phyloP scores from a whole-genome alignment of 1,140 invertebrate species.

The Sesamia nonagrioides region DNA sequence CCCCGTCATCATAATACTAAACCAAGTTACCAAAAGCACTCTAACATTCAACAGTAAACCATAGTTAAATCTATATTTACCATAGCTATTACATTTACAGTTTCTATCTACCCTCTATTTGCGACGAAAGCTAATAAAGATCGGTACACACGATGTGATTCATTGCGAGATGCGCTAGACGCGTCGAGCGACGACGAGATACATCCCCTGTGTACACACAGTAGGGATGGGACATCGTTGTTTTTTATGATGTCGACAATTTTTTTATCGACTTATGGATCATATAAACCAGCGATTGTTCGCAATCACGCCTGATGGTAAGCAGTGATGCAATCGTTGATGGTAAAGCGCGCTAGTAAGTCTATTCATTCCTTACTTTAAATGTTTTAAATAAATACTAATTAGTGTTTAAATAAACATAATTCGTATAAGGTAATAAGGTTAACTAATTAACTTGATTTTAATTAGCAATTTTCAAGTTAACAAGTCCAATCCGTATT shows the following conservation, averaged over 20 bases:
- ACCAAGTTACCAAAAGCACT: background rate
- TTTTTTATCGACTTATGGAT: too few species aligned
- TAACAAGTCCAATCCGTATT: too few species aligned
- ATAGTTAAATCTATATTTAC: conserved; percentile 17
- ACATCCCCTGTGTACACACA: conserved; percentile 34
- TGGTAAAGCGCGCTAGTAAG: too few species aligned
- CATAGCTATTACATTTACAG: background rate
- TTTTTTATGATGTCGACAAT: background rate
- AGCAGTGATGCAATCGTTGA: too few species aligned
- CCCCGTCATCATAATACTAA: background rate
- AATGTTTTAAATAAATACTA: too few species aligned
- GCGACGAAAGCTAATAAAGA: conserved; percentile 39
- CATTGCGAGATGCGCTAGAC: conserved; percentile 4
- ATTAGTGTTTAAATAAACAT: too few species aligned
- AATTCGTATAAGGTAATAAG: too few species aligned
- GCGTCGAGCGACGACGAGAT: conserved; percentile 9
- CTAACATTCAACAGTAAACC: background rate
- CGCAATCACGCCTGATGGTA: too few species aligned
- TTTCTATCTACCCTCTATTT: conserved; percentile 26
- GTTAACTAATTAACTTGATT: too few species aligned
- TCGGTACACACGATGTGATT: conserved; percentile 15
- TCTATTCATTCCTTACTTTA: too few species aligned
- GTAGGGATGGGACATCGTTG: background rate
- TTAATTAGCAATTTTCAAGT: too few species aligned
- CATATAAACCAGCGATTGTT: too few species aligned